A percentile compares a stretch with the other conserved stretches of the same genome.
Conservation (phyloP, 2,888 invertebrate genomes). For the Yponomeuta cagnagella region DNA sequence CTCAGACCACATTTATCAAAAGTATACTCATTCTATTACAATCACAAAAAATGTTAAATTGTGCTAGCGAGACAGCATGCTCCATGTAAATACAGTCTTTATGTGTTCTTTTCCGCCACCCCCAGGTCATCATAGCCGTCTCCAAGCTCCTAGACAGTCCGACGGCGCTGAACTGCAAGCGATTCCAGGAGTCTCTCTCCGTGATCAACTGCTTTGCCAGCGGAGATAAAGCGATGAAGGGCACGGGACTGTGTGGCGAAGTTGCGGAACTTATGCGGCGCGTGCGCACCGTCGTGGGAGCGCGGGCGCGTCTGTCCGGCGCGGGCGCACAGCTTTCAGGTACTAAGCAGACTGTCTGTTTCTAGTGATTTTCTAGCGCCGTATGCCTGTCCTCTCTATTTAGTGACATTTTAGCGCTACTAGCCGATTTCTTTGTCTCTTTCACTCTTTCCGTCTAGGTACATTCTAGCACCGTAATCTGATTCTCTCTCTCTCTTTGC, state of each 20-base stretch:
- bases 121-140: slow-evolving; percentile 93
- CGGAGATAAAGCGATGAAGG: slow-evolving; percentile 96
- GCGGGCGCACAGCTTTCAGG: slow-evolving; percentile 74
- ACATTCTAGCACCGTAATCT: no score
- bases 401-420: no score
- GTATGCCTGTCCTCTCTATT: no score
- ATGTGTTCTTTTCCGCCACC: background rate
- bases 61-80: no score
- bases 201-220: slow-evolving; percentile 94
- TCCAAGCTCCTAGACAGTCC: slow-evolving; percentile 95
- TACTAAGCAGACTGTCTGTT: slow-evolving; percentile 22
- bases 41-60: no score
- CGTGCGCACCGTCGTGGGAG: slow-evolving; percentile 95
- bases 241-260: slow-evolving; percentile 90
- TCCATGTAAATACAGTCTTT: no score
- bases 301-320: slow-evolving; percentile 94
- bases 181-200: slow-evolving; percentile 95
- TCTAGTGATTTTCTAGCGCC: no score
- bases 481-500: no score
- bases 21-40: no score
- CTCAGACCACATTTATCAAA: no score
- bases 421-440: no score
- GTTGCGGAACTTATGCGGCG: slow-evolving; percentile 95
- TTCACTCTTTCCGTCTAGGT: no score
- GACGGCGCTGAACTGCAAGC: slow-evolving; percentile 92